Evolutionary conservation across 1,140 invertebrate genomes (phyloP).

Genomic region (Scaptomyza pallida): DNA sequence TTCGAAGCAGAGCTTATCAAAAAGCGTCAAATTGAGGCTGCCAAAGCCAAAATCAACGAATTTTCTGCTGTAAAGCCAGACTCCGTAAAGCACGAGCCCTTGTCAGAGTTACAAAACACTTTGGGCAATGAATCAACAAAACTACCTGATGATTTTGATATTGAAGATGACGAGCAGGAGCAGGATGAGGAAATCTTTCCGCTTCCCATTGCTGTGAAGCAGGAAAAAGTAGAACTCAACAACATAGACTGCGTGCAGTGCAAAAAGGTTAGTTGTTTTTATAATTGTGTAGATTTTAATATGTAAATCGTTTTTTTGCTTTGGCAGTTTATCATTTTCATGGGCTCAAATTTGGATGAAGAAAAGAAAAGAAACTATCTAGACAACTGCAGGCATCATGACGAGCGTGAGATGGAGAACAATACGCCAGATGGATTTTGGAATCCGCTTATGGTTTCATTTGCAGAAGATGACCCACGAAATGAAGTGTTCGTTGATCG

Average conservation of each 20-base stretch:
- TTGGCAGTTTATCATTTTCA: constrained; percentile 66
- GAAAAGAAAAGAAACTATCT: constrained; percentile 65
- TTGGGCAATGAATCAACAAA: constrained; percentile 67
- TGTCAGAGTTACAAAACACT: constrained; percentile 35
- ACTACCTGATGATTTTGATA: constrained; percentile 55
- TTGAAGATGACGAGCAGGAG: constrained; percentile 40
- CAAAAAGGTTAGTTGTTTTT: constrained; percentile 54
- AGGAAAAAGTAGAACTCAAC: constrained; percentile 48
- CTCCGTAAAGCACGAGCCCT: constrained; percentile 44
- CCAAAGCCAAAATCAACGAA: background rate
- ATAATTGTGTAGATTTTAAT: background rate
- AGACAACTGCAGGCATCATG: constrained; percentile 52
- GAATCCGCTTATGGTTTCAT: constrained; percentile 74
- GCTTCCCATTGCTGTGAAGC: constrained; percentile 50
- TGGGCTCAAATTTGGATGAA: constrained; percentile 58
- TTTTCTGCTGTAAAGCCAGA: background rate
- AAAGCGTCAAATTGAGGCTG: constrained; percentile 34
- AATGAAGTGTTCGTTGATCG: constrained; percentile 69
- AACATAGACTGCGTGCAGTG: constrained; percentile 68
- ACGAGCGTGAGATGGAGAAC: constrained; percentile 17
- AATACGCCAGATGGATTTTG: constrained; percentile 74
- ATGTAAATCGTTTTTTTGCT: background rate
- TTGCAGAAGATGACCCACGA: constrained; percentile 68
- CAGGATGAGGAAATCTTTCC: constrained; percentile 53
- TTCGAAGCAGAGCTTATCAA: constrained; percentile 53